Percentiles rank a stretch among this genome's conserved stretches.
These are phyloP conservation scores for Drosophila nigromelanica DNA, from an alignment of 1,140 invertebrate genomes.

Conservation along the genomic window DNA sequence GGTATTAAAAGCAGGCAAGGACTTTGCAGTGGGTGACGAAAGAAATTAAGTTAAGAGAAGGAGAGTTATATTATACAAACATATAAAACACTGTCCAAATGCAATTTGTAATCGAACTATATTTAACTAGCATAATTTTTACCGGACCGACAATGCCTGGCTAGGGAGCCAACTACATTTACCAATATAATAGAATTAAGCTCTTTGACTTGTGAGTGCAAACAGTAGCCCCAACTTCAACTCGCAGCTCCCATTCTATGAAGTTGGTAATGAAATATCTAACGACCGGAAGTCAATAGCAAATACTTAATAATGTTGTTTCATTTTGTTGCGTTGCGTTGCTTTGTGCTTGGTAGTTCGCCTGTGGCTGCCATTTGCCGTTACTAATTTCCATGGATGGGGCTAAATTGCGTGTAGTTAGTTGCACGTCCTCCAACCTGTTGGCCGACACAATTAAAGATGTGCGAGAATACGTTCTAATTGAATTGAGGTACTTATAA, in stretches of 20 bases:
- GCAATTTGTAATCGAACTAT: conserved; percentile 43
- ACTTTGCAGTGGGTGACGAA: not conserved
- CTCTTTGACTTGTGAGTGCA: conserved; percentile 23
- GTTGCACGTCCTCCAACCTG: conserved; percentile 32
- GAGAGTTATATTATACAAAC: not conserved
- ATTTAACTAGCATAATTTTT: conserved; percentile 18
- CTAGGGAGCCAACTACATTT: not conserved
- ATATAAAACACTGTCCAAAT: conserved; percentile 16
- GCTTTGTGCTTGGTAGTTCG: conserved; percentile 58
- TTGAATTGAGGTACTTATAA: not conserved
- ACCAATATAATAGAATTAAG: conserved; percentile 61
- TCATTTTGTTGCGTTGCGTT: conserved; percentile 28
- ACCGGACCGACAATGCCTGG: not conserved
- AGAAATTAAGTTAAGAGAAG: conserved; percentile 12
- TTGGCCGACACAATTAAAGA: conserved; percentile 34
- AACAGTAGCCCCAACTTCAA: conserved; percentile 19
- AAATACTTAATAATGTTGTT: conserved; percentile 82
- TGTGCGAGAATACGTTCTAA: conserved; percentile 37
- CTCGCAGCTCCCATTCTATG: conserved; percentile 11
- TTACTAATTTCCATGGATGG: conserved; percentile 52
- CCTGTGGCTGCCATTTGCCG: conserved; percentile 53
- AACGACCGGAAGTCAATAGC: conserved; percentile 81
- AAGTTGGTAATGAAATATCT: conserved; percentile 82
- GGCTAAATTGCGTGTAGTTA: conserved; percentile 51
- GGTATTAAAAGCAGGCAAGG: not conserved